phyloP scores from a whole-genome alignment of 2,113 vertebrate species.

The Blennius ocellaris region DNA sequence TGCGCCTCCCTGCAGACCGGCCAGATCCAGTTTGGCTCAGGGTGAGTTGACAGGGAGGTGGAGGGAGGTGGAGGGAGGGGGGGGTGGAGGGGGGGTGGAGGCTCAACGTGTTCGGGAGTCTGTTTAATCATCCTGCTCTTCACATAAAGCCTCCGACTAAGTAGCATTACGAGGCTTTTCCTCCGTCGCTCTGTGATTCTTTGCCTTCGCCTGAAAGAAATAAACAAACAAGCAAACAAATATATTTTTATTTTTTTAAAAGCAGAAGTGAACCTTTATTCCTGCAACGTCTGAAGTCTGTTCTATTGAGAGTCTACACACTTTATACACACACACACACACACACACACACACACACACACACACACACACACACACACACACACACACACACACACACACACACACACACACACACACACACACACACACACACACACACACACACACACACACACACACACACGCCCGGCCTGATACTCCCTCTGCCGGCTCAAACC shows the following conservation, averaged over 20 bases:
- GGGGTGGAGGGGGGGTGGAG: conserved; percentile 1
- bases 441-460: conserved; percentile 38
- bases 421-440: no score
- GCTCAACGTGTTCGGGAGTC: conserved; percentile 52
- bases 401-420: no score
- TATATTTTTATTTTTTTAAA: no score
- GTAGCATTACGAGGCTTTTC: conserved; percentile 56
- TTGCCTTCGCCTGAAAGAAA: no score
- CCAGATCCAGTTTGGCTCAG: conserved; percentile 78
- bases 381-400: no score
- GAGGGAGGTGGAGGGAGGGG: neutral
- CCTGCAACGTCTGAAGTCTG: neutral
- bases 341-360: no score
- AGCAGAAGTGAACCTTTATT: conserved; percentile 14
- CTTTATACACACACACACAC: conserved; percentile 29
- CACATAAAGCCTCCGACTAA: conserved; percentile 71
- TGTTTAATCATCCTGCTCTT: conserved; percentile 56
- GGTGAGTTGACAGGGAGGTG: conserved; percentile 6
- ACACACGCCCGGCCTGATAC: conserved; percentile 57
- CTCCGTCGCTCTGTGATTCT: no score
- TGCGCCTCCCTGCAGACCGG: conserved; percentile 64
- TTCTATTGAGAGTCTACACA: neutral
- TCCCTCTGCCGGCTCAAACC: conserved; percentile 75
- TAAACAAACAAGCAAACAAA: no score
- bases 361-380: no score